These are phyloP conservation scores for Tolmerus cingulatus DNA, from an alignment of 2,888 invertebrate genomes.

Conservation along the genomic window DNA sequence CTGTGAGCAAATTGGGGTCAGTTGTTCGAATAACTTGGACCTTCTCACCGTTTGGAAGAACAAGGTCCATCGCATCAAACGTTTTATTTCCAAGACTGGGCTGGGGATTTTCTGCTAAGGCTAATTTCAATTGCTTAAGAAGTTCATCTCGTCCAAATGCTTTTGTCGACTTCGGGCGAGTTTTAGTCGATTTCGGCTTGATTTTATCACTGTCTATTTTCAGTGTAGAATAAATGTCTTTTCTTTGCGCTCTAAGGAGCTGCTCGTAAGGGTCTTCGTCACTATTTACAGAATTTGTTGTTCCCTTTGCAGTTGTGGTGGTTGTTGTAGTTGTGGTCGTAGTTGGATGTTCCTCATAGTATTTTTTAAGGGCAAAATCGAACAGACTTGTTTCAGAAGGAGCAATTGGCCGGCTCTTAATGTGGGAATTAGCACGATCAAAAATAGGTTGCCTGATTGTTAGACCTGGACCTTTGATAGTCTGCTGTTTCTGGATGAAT, in stretches of 20 bases:
- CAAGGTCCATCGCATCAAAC: conserved; percentile 76
- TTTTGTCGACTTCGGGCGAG: conserved; percentile 65
- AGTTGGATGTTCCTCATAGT: conserved; percentile 74
- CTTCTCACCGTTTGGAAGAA: conserved; percentile 77
- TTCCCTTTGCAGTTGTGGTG: conserved; percentile 67
- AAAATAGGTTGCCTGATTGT: conserved; percentile 18
- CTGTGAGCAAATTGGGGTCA: conserved; percentile 74
- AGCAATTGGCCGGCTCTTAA: conserved; percentile 60
- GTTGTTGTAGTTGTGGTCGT: conserved; percentile 74
- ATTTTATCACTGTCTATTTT: conserved; percentile 65
- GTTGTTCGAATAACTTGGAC: conserved; percentile 76
- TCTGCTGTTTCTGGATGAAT: conserved; percentile 74
- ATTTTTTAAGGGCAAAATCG: conserved; percentile 71
- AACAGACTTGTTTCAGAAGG: conserved; percentile 73
- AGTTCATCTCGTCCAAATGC: conserved; percentile 74
- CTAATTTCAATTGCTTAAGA: conserved; percentile 76
- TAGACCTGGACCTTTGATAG: conserved; percentile 64
- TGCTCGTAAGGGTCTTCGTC: conserved; percentile 58
- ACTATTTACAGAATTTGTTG: conserved; percentile 62
- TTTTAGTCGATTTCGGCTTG: conserved; percentile 67
- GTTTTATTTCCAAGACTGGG: conserved; percentile 73
- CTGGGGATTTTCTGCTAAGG: conserved; percentile 73
- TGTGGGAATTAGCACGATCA: conserved; percentile 41
- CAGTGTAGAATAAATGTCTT: conserved; percentile 69
- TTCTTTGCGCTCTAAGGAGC: conserved; percentile 65